Base-by-base conservation (phyloP, 1,140 invertebrate genomes). In the Oryzaephilus surinamensis region DNA sequence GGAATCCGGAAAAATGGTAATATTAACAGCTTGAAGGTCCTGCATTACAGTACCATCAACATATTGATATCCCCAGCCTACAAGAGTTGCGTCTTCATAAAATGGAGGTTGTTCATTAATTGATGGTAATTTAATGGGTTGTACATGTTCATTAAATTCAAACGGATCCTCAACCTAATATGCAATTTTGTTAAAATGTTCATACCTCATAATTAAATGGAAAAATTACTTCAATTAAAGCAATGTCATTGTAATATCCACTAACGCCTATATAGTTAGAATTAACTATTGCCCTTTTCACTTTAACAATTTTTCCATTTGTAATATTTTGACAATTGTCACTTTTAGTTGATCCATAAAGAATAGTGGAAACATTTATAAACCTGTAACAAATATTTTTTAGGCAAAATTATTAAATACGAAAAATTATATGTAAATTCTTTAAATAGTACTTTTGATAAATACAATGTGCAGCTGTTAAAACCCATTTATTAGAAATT, bases 1-100 rank as follows among this genome's bases (percentile, higher is more conserved):
- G 13, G 42, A 42, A 29, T 61, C 51, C 30, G 51, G 44, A 32
- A 58, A 63, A 13, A 57, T 47, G 14, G 57, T 43, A 26, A 65
- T 51, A 7, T 57, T 29, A 1, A 64, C 64, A 44, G 57, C 58
- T 41, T 65, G 61, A 15, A 66, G 33, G 8, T 52, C 24, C 12
- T 41, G 32, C 26, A 62, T 60, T n/a, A 60, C 44, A 21, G 34
- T 32, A 13, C 62, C 63, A 10, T 57, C 55, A 5, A 57, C 26
- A 30, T 27, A 19, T 4, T 23, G 26, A 12, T 19, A 12, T 14
- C 35, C 35, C 35, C 35, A 38, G 20, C 35, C 35, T 19, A 18
- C 10, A 10, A 38, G 35, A 19, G 13, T 11, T 6, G 35, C 24
- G 2, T n/a, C 11, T 2, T 26, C 6, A 15, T 38, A 28, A 28